Evolutionary conservation across 92 coral and sea anemone species (phyloP), one percentile per base, ranked within the genome.

Genomic region (Nematostella vectensis): DNA sequence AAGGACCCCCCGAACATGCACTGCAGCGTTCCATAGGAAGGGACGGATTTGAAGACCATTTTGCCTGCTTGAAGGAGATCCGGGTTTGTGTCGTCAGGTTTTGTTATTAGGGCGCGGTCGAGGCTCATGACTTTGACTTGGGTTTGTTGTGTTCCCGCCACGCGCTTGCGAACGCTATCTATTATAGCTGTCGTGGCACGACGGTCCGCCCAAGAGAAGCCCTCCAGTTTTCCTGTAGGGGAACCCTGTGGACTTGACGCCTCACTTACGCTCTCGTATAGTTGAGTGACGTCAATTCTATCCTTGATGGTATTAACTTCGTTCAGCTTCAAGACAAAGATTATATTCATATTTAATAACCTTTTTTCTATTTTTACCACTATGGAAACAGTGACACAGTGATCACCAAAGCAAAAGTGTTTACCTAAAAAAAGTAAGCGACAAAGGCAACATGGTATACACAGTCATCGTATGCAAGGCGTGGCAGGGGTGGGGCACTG

Each of bases 101-200:
- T n/a, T n/a, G n/a, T n/a, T n/a, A n/a, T n/a, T 6, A 84, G 57
- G 27, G 67, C 65, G 49, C 82, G 64, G 43, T 84, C 94, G 58
- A 84, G 43, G 42, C 70, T 64, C 25, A 64, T n/a, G n/a, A n/a
- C n/a, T n/a, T n/a, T 0, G 58, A 47, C 43, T 62, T 17, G 48
- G n/a, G n/a, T n/a, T n/a, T 31, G 9, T 11, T 62, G 68, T 16
- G 57, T 47, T 17, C 64, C 69, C 3, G 63, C 74, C 11, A 84
- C 77, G 11, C 94, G 72, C 33, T 67, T 84, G 43, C 77, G 83
- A 31, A 84, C 56, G 57, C 94, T 84, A 38, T 74, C 83, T 16
- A 84, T 80, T 51, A 84, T 54, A 27, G 69, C 78, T 20, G 61
- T 74, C 2, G 87, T 81, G 31, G 42, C 72, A 18, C 94, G 83